Conservation (phyloP, 2,888 invertebrate genomes). For the Chrysolina americana region DNA sequence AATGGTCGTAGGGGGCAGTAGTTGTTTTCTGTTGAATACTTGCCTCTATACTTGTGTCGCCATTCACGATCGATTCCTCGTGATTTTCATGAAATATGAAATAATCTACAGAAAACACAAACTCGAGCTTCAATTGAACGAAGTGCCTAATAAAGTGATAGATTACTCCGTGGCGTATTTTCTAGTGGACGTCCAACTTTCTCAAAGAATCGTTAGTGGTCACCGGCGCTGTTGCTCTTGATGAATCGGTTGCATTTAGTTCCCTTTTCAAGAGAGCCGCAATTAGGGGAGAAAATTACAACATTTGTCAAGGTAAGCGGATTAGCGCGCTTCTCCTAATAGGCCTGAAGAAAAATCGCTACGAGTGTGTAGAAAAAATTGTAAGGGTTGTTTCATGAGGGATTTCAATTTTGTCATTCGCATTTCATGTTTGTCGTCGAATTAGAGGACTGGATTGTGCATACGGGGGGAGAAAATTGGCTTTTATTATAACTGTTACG, state of each 20-base stretch:
- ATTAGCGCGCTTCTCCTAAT: background rate
- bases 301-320: conserved; percentile 19
- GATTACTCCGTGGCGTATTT: conserved; percentile 37
- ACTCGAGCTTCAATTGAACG: background rate
- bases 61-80: too few species aligned
- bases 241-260: conserved; percentile 30
- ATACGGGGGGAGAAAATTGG: too few species aligned
- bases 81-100: too few species aligned
- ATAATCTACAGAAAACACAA: too few species aligned
- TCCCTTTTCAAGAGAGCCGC: conserved; percentile 13
- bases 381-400: background rate
- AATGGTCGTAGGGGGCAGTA: too few species aligned
- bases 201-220: conserved; percentile 44
- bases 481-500: too few species aligned
- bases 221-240: conserved; percentile 39
- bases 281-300: conserved; percentile 26
- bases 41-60: too few species aligned
- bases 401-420: too few species aligned
- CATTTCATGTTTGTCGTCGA: too few species aligned
- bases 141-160: conserved; percentile 39
- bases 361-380: background rate
- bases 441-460: too few species aligned
- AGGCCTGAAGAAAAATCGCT: background rate
- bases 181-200: conserved; percentile 40
- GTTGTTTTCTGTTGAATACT: too few species aligned